Percentiles rank a stretch among this genome's conserved stretches.
Evolutionary conservation across 2,888 invertebrate genomes (phyloP).

Genomic region (Campaea margaritaria): DNA sequence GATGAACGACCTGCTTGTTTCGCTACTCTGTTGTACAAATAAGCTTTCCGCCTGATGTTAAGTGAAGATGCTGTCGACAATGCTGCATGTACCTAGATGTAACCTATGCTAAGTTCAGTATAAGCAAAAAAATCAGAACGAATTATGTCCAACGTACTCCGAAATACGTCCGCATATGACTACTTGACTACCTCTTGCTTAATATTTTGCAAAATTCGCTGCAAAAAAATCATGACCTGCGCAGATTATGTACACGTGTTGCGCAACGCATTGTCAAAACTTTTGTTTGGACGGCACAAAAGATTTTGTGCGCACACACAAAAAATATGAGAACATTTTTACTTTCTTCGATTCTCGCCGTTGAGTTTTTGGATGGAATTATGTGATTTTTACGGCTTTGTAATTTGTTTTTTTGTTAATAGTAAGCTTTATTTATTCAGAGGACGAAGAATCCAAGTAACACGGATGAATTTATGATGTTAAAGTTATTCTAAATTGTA

Average conservation of each 20-base stretch:
- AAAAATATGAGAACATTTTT: constrained; percentile 72
- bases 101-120: no score
- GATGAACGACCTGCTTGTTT: no score
- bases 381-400: neutral
- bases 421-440: no score
- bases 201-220: constrained; percentile 19
- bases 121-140: neutral
- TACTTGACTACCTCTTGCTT: neutral
- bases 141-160: neutral
- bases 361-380: neutral
- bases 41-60: no score
- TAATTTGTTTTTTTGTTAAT: no score
- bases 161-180: neutral
- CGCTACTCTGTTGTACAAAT: no score
- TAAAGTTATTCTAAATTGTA: no score
- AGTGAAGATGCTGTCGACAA: no score
- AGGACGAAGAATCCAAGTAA: no score
- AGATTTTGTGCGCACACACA: constrained; percentile 46
- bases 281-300: constrained; percentile 52
- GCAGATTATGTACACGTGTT: constrained; percentile 66
- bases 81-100: no score
- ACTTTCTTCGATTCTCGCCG: constrained; percentile 65
- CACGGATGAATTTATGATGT: no score
- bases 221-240: constrained; percentile 42
- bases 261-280: constrained; percentile 61